Percentiles rank a stretch among this genome's conserved stretches.
Conservation (phyloP, 2,888 invertebrate species). For the Drosophila quinaria region DNA sequence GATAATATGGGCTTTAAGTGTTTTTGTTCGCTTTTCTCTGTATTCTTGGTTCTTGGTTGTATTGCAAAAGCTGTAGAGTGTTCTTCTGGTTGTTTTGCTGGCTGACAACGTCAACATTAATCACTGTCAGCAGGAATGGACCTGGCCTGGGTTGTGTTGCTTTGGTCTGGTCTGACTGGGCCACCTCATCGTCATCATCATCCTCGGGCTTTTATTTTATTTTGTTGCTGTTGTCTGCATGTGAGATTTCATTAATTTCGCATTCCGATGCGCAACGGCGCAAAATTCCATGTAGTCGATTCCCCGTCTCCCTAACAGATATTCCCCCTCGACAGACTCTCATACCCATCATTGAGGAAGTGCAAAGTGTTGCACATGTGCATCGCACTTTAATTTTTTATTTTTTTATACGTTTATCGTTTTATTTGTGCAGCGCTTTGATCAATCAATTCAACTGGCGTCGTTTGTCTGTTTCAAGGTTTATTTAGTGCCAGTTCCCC, state of each 20-base stretch:
- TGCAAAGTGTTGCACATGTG: conserved; percentile 82
- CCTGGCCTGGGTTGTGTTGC: conserved; percentile 1
- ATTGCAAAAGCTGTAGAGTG: conserved; percentile 29
- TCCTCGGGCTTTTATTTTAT: conserved; percentile 10
- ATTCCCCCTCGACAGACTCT: background rate
- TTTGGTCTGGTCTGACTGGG: conserved; percentile 43
- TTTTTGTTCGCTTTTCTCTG: conserved; percentile 22
- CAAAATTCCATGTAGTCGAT: conserved; percentile 67
- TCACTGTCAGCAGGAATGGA: conserved; percentile 69
- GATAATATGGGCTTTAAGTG: conserved; percentile 55
- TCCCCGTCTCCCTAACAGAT: background rate
- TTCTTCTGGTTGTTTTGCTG: conserved; percentile 19
- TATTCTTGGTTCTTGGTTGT: conserved; percentile 7
- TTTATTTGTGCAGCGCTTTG: conserved; percentile 57
- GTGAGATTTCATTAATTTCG: conserved; percentile 80
- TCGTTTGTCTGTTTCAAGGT: conserved; percentile 63
- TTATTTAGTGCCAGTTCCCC: conserved; percentile 45
- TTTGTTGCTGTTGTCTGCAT: conserved; percentile 60
- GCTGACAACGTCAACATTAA: conserved; percentile 69
- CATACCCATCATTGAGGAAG: conserved; percentile 62
- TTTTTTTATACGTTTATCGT: conserved; percentile 53
- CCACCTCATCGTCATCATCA: conserved; percentile 77
- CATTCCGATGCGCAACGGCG: conserved; percentile 79
- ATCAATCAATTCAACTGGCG: conserved; percentile 82
- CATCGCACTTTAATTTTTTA: conserved; percentile 71